Evolutionary conservation across 2,888 invertebrate genomes (phyloP), one percentile per base, ranked within the genome.

Genomic region (Nasonovia ribisnigri): DNA sequence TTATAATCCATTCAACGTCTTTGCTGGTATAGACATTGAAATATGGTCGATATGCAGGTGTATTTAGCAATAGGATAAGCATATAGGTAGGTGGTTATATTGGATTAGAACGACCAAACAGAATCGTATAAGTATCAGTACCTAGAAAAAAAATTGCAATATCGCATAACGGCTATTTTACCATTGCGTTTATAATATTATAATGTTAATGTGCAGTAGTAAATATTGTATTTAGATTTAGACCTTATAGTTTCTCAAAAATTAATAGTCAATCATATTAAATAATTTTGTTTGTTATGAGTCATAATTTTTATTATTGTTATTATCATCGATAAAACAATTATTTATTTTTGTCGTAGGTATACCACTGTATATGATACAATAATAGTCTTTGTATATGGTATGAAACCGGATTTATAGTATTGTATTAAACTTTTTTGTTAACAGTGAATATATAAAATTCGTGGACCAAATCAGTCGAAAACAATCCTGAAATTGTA

Each of bases 401-500:
- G 54, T 36, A 36, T 36, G 24, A 88, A 54, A 88, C 54, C 20
- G 36, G 54, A 88, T 88, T 48, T n/a, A 88, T 88, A 51, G n/a
- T 46, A 46, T n/a, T 43, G 3, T 29, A 29, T 11, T 43, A 42
- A 43, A 43, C 4, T 43, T 84, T 84, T 84, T 84, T 42, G 26
- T 29, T 26, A 29, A 5, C 46, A 16, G 13, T 13, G 29, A 43
- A 77, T 77, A 36, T 20, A 77, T 20, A 77, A 36, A 77, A 77
- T 77, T 77, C 36, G 77, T 20, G 77, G 77, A 77, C 36, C 43
- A 43, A 86, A 86, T 46, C 86, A 46, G 46, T 86, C 86, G 46
- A 86, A 86, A 86, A 86, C 86, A 86, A 86, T 46, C 86, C 46
- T 86, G 77, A 77, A 77, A 77, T 77, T 8, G 77, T 77, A 77